Evolutionary conservation across 2,113 vertebrate species (phyloP), one percentile per base, ranked within the genome.

Genomic region (Verasper variegatus): DNA sequence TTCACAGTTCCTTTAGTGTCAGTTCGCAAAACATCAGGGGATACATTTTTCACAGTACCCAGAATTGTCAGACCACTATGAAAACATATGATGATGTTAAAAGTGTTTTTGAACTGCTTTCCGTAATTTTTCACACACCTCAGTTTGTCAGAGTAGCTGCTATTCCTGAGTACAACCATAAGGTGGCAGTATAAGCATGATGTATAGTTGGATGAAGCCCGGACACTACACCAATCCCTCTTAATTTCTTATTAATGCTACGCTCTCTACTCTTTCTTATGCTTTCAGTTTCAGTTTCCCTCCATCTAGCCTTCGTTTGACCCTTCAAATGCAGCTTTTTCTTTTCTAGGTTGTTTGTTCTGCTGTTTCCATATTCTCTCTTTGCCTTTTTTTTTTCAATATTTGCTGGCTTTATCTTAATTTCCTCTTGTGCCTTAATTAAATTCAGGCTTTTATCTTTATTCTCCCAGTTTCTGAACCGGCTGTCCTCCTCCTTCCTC

Each of bases 101-200:
- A 21, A 5, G 20, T 54, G 5, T 54, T 6, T 54, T n/a, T 54
- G 51, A 54, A 54, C 31, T 2, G 2, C 6, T 49, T 18, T 5
- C 45, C 15, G 4, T 18, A 5, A 17, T 49, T 18, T 17, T 49
- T 18, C 15, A 49, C 15, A 49, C 45, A 6, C 45, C 15, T 49
- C 9, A 12, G 45, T 49, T 27, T 79, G 11, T 62, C 23, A 20
- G 20, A 66, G 26, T 15, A 7, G 24, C 21, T 84, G 75, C 15
- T 4, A 11, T 76, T 68, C 55, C 20, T n/a, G 1, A 35, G 52
- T 59, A 17, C 5, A 31, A 68, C 91, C 94, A 92, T 18, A 45
- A 68, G 91, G 74, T 85, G 93, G 92, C 92, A 91, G 83, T 88
- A 74, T 37, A 71, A 58, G 64, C 81, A 73, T 58, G 68, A 27